Percentiles rank a stretch among this genome's conserved stretches.
Evolutionary conservation across 2,797 vertebrate genomes (phyloP).

Genomic region (Paramormyrops hopkinsi): DNA sequence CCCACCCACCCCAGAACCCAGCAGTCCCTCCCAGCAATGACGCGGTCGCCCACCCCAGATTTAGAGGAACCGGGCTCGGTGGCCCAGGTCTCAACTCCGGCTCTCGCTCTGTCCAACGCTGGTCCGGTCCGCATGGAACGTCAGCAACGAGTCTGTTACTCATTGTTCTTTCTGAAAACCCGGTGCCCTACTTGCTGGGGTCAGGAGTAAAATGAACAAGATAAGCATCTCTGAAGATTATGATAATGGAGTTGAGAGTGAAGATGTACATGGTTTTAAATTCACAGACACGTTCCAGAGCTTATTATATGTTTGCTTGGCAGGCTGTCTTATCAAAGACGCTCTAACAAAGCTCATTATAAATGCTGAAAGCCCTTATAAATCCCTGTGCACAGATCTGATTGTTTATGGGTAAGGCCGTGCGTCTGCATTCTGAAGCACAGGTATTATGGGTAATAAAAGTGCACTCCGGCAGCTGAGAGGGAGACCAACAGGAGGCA

Average conservation of each 20-base stretch:
- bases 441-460: constrained; percentile 2
- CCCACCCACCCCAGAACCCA: not conserved
- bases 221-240: constrained; percentile 76
- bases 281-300: constrained; percentile 60
- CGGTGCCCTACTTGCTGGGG: constrained; percentile 62
- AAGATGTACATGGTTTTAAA: constrained; percentile 65
- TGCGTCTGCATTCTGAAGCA: not conserved
- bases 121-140: constrained; percentile 39
- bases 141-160: constrained; percentile 65
- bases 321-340: constrained; percentile 56
- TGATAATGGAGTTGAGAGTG: constrained; percentile 61
- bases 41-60: not conserved
- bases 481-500: not conserved
- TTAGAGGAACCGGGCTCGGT: not conserved
- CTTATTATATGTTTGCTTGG: constrained; percentile 61
- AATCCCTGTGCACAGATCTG: not conserved
- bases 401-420: not conserved
- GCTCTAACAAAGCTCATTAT: not conserved
- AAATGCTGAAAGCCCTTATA: constrained; percentile 9
- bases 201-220: constrained; percentile 70
- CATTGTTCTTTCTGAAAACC: constrained; percentile 68
- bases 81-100: not conserved
- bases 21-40: not conserved
- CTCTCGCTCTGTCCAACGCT: not conserved
- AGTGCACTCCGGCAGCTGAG: not conserved